Evolutionary conservation across 2,113 vertebrate genomes (phyloP).

Genomic region (Euleptes europaea): DNA sequence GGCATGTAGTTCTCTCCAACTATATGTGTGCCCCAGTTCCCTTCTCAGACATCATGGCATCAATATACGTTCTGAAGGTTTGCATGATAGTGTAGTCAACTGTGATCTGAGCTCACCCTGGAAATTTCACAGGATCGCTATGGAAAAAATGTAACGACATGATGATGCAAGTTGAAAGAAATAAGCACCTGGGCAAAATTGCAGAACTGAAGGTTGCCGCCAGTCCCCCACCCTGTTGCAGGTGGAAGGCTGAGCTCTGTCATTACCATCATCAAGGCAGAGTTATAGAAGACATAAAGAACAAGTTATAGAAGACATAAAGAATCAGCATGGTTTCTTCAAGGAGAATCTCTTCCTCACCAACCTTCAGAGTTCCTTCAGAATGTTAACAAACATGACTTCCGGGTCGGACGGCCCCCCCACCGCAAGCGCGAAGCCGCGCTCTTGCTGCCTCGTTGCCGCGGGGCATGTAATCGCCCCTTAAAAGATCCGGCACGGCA

Average conservation of each 20-base stretch:
- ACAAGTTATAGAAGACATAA: no score
- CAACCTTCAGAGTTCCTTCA: no score
- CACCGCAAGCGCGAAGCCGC: no score
- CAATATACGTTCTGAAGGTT: not conserved
- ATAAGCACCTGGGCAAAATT: not conserved
- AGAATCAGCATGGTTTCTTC: no score
- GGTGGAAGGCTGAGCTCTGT: not conserved
- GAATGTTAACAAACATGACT: no score
- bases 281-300: no score
- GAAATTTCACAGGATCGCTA: not conserved
- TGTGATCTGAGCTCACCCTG: not conserved
- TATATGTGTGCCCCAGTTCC: not conserved
- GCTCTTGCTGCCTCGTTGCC: no score
- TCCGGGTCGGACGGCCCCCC: no score
- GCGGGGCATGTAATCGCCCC: no score
- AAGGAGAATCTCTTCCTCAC: no score
- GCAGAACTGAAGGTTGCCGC: not conserved
- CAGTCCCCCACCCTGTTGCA: not conserved
- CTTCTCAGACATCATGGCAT: not conserved
- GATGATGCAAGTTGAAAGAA: not conserved
- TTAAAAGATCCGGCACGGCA: no score
- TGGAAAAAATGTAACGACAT: not conserved
- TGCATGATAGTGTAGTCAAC: not conserved
- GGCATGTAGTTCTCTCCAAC: not conserved
- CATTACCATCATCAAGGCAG: not conserved